phyloP scores from a whole-genome alignment of 2,113 vertebrate genomes.

The Cairina moschata region DNA sequence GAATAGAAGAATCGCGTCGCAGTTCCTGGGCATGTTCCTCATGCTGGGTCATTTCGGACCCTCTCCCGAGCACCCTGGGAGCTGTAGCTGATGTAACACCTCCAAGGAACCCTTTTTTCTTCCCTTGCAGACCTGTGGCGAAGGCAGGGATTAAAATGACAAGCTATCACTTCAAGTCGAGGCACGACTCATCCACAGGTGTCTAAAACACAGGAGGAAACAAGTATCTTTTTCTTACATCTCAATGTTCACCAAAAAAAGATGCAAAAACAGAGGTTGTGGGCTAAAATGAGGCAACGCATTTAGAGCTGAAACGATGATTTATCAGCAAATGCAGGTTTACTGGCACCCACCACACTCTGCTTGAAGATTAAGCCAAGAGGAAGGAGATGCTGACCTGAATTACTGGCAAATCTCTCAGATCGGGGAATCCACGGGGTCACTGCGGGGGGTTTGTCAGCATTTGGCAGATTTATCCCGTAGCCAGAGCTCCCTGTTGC shows the following conservation, averaged over 20 bases:
- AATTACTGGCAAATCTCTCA: background rate
- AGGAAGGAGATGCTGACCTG: background rate
- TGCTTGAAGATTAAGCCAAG: background rate
- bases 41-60: background rate
- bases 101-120: background rate
- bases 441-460: background rate
- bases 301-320: background rate
- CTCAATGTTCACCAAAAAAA: background rate
- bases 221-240: background rate
- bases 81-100: background rate
- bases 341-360: background rate
- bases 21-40: background rate
- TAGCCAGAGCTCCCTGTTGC: background rate
- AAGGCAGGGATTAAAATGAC: accelerated
- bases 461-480: background rate
- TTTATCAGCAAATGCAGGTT: background rate
- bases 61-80: background rate
- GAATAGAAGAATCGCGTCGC: background rate
- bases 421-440: background rate
- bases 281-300: background rate
- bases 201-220: background rate
- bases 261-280: accelerated
- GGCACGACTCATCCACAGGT: background rate
- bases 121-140: background rate
- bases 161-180: background rate